Conservation (phyloP, 2,113 vertebrate genomes). For the Trematocara marginatum region DNA sequence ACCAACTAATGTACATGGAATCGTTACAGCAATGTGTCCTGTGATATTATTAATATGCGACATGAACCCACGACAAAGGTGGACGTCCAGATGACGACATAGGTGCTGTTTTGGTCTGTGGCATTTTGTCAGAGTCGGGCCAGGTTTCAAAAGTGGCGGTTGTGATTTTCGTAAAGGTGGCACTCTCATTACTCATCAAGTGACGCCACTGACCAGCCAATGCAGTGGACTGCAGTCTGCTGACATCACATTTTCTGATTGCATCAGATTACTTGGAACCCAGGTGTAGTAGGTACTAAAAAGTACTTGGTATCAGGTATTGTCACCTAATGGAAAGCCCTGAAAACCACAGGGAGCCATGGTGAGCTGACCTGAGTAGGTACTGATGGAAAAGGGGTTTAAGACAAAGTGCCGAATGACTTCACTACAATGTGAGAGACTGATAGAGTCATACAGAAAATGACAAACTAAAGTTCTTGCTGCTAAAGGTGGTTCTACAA, state of each 20-base stretch:
- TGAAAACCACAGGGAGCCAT: accelerated
- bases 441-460: neutral
- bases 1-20: neutral
- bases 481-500: neutral
- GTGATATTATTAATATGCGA: neutral
- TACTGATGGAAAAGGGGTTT: neutral
- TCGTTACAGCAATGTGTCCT: neutral
- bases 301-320: accelerated
- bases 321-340: neutral
- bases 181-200: neutral
- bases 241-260: neutral
- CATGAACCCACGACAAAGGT: neutral
- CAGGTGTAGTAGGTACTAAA: neutral
- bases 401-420: neutral
- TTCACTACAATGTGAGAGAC: neutral
- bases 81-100: accelerated
- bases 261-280: neutral
- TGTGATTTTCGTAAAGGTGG: neutral
- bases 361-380: neutral
- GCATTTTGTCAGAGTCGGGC: neutral
- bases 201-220: accelerated
- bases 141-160: neutral
- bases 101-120: neutral
- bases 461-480: neutral
- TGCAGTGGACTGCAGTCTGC: neutral